phyloP scores from a whole-genome alignment of 2,888 invertebrate genomes.

The Lithophane ornitopus region DNA sequence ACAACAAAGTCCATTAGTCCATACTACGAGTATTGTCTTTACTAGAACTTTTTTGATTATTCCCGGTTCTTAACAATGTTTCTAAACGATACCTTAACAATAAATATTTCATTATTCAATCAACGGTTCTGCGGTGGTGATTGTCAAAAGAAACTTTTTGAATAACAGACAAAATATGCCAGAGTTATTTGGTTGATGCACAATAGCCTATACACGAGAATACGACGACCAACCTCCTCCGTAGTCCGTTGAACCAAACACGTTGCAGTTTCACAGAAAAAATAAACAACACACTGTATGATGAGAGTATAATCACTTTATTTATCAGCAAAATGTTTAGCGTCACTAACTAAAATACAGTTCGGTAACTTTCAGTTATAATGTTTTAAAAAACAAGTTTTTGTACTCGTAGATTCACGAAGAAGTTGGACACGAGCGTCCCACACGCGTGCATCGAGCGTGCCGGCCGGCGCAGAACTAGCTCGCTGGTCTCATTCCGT shows the following conservation, averaged over 20 bases:
- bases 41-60: neutral
- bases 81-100: neutral
- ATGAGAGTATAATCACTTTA: slow-evolving; percentile 79
- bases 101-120: neutral
- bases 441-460: slow-evolving; percentile 81
- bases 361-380: slow-evolving; percentile 70
- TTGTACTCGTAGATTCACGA: slow-evolving; percentile 83
- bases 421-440: slow-evolving; percentile 81
- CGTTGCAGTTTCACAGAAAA: slow-evolving; percentile 88
- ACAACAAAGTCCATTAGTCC: neutral
- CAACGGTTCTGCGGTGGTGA: neutral
- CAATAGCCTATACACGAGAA: slow-evolving; percentile 84
- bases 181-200: slow-evolving; percentile 82
- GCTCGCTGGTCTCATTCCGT: slow-evolving; percentile 85
- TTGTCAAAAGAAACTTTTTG: slow-evolving; percentile 31
- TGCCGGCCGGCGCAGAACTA: slow-evolving; percentile 90
- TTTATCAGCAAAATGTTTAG: slow-evolving; percentile 67
- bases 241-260: slow-evolving; percentile 90
- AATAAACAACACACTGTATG: slow-evolving; percentile 84
- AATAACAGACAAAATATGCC: slow-evolving; percentile 74
- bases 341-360: slow-evolving; percentile 67
- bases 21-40: slow-evolving; percentile 24
- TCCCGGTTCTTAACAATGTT: neutral
- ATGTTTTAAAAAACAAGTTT: slow-evolving; percentile 81
- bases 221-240: slow-evolving; percentile 88